A percentile compares a stretch with the other conserved stretches of the same genome.
Evolutionary conservation across 2,888 invertebrate genomes (phyloP).

Genomic region (Cheilosia scutellata): DNA sequence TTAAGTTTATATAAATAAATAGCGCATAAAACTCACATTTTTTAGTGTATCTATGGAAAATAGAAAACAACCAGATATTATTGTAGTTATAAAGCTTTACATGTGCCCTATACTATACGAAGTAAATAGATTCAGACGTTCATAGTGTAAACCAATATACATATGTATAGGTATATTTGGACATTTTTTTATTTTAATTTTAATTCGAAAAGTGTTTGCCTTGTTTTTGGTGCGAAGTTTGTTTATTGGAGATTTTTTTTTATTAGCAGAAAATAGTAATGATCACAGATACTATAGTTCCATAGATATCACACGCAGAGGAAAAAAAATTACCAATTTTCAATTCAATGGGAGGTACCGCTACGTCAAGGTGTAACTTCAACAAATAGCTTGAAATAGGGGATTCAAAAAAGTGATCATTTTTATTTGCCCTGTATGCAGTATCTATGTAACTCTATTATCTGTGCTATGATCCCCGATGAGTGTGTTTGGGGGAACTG

Average conservation of each 20-base stretch:
- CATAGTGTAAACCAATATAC: conserved; percentile 36
- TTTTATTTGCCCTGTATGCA: too few species aligned
- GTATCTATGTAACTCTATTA: too few species aligned
- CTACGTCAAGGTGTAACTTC: too few species aligned
- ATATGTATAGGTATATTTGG: conserved; percentile 9
- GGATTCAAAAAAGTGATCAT: too few species aligned
- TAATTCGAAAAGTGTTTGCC: conserved; percentile 27
- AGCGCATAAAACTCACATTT: conserved; percentile 34
- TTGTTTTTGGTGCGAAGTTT: neutral
- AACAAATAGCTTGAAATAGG: too few species aligned
- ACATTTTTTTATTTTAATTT: neutral
- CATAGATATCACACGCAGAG: too few species aligned
- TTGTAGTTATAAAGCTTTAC: conserved; percentile 82
- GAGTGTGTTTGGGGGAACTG: too few species aligned
- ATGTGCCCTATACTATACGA: conserved; percentile 80
- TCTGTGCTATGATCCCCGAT: too few species aligned
- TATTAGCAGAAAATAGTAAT: too few species aligned
- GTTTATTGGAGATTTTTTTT: neutral
- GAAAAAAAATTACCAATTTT: too few species aligned
- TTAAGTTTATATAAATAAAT: conserved; percentile 37
- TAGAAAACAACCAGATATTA: conserved; percentile 10
- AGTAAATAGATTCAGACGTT: conserved; percentile 29
- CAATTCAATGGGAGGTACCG: too few species aligned
- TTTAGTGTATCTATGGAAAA: conserved; percentile 37
- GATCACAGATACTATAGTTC: too few species aligned